These are phyloP conservation scores for Adrianichthys oophorus DNA, from an alignment of 2,797 vertebrate genomes.

Conservation along the genomic window DNA sequence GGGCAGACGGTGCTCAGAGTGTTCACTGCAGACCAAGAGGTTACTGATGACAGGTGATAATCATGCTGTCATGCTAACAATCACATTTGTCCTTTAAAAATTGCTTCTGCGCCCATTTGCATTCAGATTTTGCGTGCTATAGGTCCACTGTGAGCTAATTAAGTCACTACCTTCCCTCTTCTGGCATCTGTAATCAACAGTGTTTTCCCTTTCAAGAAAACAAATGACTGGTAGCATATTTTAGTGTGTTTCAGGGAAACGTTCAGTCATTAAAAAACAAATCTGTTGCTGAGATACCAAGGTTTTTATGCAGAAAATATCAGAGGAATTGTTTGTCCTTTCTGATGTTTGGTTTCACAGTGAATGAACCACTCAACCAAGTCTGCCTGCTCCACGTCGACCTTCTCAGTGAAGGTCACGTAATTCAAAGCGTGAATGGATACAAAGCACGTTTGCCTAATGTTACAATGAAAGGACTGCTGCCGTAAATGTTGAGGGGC, in stretches of 20 bases:
- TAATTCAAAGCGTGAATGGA: conserved; percentile 19
- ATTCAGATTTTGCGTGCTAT: too few relatives aligned
- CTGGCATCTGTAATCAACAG: conserved; percentile 37
- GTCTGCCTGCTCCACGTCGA: conserved; percentile 18
- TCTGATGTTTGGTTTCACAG: conserved; percentile 34
- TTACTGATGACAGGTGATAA: conserved; percentile 71
- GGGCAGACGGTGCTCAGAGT: conserved; percentile 69
- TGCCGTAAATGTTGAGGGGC: conserved; percentile 38
- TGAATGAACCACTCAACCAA: conserved; percentile 33
- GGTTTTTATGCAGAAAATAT: conserved; percentile 24
- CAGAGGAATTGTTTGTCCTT: conserved; percentile 8
- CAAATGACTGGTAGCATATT: conserved; percentile 27
- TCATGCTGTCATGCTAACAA: conserved; percentile 8
- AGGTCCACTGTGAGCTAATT: too few relatives aligned
- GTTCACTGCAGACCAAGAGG: conserved; percentile 53
- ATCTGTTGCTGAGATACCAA: conserved; percentile 40
- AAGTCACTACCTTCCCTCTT: conserved; percentile 9
- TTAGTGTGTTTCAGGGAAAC: conserved; percentile 24
- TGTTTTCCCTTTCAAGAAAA: conserved; percentile 20
- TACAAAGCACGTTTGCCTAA: conserved; percentile 20
- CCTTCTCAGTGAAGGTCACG: conserved; percentile 30
- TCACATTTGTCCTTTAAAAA: conserved; percentile 5
- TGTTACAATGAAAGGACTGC: conserved; percentile 20
- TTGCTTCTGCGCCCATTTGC: not conserved
- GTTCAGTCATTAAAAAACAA: conserved; percentile 21